Conservation (phyloP, 1,140 invertebrate genomes). For the Gonioctena quinquepunctata region DNA sequence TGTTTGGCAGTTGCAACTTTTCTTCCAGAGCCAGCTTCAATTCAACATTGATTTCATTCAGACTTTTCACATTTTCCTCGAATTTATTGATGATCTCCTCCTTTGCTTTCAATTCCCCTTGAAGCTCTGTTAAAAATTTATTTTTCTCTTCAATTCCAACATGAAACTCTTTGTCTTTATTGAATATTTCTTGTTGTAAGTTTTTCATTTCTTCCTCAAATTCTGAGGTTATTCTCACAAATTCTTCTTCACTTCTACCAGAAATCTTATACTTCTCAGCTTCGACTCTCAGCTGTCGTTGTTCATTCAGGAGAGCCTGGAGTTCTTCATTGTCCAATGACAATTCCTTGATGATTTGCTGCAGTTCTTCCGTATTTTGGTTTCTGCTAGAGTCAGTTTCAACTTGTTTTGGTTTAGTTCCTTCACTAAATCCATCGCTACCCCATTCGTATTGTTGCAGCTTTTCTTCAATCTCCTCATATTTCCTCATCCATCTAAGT, state of each 20-base stretch:
- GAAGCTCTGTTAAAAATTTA: background rate
- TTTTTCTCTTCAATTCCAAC: background rate
- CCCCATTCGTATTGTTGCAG: slow-evolving; percentile 65
- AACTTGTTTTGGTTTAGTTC: slow-evolving; percentile 2
- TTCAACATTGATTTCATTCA: background rate
- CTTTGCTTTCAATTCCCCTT: background rate
- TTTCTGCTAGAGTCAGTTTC: background rate
- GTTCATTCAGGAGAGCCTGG: slow-evolving; percentile 66
- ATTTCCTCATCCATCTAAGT: slow-evolving; percentile 66
- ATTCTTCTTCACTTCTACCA: slow-evolving; percentile 26
- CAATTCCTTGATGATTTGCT: slow-evolving; percentile 64
- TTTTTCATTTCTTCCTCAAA: background rate
- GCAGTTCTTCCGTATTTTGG: slow-evolving; percentile 56
- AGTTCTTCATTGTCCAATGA: slow-evolving; percentile 74
- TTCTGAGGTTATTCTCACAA: slow-evolving; percentile 14
- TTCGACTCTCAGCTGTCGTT: slow-evolving; percentile 52
- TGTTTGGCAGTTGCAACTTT: background rate
- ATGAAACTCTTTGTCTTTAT: background rate
- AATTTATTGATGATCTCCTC: background rate
- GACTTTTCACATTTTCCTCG: slow-evolving; percentile 15
- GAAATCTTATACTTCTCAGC: slow-evolving; percentile 37
- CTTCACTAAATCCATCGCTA: slow-evolving; percentile 44
- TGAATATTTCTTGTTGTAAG: background rate
- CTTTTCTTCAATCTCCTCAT: slow-evolving; percentile 64
- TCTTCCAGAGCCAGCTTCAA: background rate